Percentiles rank a stretch among this genome's conserved stretches.
phyloP scores from a whole-genome alignment of 2,888 invertebrate genomes.

The Tipula helvola region DNA sequence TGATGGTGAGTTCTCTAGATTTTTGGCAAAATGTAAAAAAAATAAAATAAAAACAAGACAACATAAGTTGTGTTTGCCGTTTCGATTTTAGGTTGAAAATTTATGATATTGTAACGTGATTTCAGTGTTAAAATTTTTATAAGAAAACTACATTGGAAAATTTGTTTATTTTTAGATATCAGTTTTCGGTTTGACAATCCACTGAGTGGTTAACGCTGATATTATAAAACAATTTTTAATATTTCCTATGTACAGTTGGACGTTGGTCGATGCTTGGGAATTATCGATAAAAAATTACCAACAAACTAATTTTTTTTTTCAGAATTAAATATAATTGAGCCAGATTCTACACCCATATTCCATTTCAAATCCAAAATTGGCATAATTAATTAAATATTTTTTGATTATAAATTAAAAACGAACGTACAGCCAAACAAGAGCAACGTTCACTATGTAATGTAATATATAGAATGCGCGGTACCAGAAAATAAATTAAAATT shows the following conservation, averaged over 20 bases:
- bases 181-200: background rate
- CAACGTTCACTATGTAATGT: background rate
- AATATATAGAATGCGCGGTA: background rate
- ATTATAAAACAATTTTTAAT: background rate
- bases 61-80: background rate
- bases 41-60: no score
- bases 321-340: no score
- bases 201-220: background rate
- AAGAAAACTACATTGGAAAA: background rate
- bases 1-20: background rate
- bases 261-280: background rate
- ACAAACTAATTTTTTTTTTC: no score
- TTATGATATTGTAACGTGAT: background rate
- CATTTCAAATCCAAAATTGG: background rate
- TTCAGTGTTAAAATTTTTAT: background rate
- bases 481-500: background rate
- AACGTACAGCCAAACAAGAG: background rate
- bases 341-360: background rate
- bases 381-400: background rate
- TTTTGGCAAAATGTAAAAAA: background rate
- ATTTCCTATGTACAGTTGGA: background rate
- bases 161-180: background rate
- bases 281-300: no score
- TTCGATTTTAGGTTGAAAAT: background rate
- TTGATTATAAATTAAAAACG: background rate